Percentiles rank a stretch among this genome's conserved stretches.
Conservation (phyloP, 35 echinoderm and acorn worm species). For the Hemicentrotus pulcherrimus region DNA sequence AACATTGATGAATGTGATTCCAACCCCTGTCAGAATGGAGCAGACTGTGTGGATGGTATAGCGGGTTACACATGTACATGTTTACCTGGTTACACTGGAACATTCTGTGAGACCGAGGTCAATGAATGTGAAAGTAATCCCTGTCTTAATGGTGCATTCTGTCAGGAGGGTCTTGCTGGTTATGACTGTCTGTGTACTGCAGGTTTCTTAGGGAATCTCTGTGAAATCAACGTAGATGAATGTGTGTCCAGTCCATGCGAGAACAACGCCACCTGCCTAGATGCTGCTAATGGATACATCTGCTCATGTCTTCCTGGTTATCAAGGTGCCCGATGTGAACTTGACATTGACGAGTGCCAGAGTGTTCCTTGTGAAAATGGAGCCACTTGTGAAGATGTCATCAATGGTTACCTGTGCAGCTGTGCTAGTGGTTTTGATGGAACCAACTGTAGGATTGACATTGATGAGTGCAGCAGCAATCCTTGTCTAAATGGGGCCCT, state of each 20-base stretch:
- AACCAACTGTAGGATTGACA: slow-evolving; percentile 33
- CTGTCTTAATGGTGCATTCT: slow-evolving; percentile 71
- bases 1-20: slow-evolving; percentile 69
- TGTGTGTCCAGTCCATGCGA: slow-evolving; percentile 20
- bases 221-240: slow-evolving; percentile 66
- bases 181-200: slow-evolving; percentile 61
- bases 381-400: slow-evolving; percentile 18
- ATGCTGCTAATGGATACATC: slow-evolving; percentile 22
- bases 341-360: slow-evolving; percentile 62
- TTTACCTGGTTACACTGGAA: slow-evolving; percentile 55
- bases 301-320: slow-evolving; percentile 39
- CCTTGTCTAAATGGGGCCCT: slow-evolving; percentile 31
- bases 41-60: slow-evolving; percentile 17
- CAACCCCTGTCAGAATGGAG: slow-evolving; percentile 60
- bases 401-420: slow-evolving; percentile 32
- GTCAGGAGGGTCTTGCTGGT: slow-evolving; percentile 60
- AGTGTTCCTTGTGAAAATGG: slow-evolving; percentile 57
- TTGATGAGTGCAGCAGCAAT: slow-evolving; percentile 38
- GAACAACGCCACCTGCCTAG: not conserved
- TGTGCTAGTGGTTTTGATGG: slow-evolving; percentile 42
- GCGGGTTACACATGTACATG: slow-evolving; percentile 54
- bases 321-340: slow-evolving; percentile 53
- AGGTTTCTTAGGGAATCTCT: slow-evolving; percentile 58
- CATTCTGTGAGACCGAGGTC: slow-evolving; percentile 62
- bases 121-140: slow-evolving; percentile 68